phyloP scores from a whole-genome alignment of 2,888 invertebrate genomes.

The Gastracanthus pulcherrimus region DNA sequence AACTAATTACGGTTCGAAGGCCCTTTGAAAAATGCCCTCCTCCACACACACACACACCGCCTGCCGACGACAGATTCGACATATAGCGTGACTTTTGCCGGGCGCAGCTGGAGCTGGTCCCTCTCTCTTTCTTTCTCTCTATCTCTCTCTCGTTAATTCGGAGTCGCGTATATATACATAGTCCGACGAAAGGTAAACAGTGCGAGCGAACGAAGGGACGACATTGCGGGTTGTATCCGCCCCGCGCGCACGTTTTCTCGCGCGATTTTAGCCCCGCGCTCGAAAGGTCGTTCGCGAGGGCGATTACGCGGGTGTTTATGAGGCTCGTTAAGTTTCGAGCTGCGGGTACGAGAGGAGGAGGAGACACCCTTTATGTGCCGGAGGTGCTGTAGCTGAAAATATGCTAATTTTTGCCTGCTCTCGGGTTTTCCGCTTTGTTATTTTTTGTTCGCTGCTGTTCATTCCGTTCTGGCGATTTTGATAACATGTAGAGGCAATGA shows the following conservation, averaged over 20 bases:
- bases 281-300: neutral
- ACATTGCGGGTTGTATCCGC: too few relatives aligned
- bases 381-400: neutral
- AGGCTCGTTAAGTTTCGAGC: slow-evolving; percentile 38
- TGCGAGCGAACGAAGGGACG: neutral
- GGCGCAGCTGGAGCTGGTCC: neutral
- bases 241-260: neutral
- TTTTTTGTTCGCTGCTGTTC: neutral
- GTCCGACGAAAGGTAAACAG: slow-evolving; percentile 53
- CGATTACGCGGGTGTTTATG: slow-evolving; percentile 36
- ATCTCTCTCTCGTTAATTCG: slow-evolving; percentile 48
- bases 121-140: too few relatives aligned
- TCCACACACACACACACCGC: too few relatives aligned
- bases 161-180: neutral
- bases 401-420: slow-evolving; percentile 34
- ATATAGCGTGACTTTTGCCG: neutral
- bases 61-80: slow-evolving; percentile 46
- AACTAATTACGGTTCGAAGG: slow-evolving; percentile 39
- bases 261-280: neutral
- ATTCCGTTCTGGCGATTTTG: neutral
- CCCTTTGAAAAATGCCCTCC: too few relatives aligned
- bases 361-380: neutral
- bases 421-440: neutral
- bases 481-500: neutral
- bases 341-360: neutral